Conservation (phyloP, 2,888 invertebrate genomes). For the Nudaria mundana region DNA sequence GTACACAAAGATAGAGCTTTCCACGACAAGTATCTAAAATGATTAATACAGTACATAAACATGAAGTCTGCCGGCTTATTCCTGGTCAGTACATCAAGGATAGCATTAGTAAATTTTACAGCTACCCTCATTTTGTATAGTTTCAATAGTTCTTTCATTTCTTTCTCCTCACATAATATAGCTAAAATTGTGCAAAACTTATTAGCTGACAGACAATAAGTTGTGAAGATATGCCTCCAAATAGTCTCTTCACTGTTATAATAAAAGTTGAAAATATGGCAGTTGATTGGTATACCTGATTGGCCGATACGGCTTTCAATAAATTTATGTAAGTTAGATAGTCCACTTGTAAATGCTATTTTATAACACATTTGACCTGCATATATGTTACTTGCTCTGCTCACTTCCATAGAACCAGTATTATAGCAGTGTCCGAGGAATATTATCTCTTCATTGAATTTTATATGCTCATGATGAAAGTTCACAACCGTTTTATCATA, state of each 20-base stretch:
- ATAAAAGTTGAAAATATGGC: slow-evolving; percentile 65
- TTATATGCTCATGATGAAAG: slow-evolving; percentile 50
- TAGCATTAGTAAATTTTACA: slow-evolving; percentile 62
- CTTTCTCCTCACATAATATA: slow-evolving; percentile 50
- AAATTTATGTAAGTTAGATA: slow-evolving; percentile 55
- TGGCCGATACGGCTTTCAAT: slow-evolving; percentile 67
- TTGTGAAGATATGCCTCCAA: slow-evolving; percentile 67
- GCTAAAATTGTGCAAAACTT: slow-evolving; percentile 72
- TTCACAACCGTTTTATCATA: slow-evolving; percentile 66
- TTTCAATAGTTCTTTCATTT: slow-evolving; percentile 49
- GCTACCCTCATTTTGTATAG: slow-evolving; percentile 67
- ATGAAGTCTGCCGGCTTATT: slow-evolving; percentile 47
- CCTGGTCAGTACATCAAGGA: slow-evolving; percentile 52
- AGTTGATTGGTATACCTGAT: slow-evolving; percentile 66
- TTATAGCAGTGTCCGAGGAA: slow-evolving; percentile 69
- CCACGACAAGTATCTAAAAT: slow-evolving; percentile 68
- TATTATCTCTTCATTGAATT: slow-evolving; percentile 50
- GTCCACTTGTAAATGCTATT: slow-evolving; percentile 60
- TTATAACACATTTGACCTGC: slow-evolving; percentile 71
- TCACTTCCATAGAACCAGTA: slow-evolving; percentile 58
- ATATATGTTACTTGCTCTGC: slow-evolving; percentile 62
- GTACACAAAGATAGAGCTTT: slow-evolving; percentile 65
- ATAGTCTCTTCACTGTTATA: slow-evolving; percentile 59
- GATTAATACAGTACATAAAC: slow-evolving; percentile 71
- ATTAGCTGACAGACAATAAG: slow-evolving; percentile 72